A percentile compares a stretch with the other conserved stretches of the same genome.
These are phyloP conservation scores for Hetaerina americana DNA, from an alignment of 1,140 invertebrate species.

Conservation along the genomic window DNA sequence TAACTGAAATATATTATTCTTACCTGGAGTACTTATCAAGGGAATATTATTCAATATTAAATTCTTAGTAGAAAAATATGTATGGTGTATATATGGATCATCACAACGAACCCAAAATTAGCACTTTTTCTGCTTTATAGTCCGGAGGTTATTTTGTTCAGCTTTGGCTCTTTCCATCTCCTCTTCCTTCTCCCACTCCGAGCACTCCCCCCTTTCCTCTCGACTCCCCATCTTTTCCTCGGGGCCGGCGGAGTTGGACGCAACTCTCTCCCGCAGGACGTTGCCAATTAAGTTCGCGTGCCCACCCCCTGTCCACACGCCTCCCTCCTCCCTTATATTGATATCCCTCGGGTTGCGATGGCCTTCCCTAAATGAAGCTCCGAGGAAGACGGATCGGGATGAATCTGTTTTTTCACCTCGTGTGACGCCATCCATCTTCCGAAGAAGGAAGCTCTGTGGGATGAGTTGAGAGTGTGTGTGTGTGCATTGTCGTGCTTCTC, in stretches of 20 bases:
- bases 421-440: not conserved
- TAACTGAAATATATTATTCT: too few species aligned
- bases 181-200: not conserved
- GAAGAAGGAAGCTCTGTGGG: not conserved
- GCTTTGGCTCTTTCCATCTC: not conserved
- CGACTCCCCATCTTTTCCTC: not conserved
- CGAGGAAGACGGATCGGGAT: not conserved
- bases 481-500: not conserved
- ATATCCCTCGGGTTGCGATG: too few species aligned
- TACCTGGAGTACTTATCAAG: too few species aligned
- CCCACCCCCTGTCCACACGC: not conserved
- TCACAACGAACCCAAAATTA: too few species aligned
- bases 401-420: not conserved
- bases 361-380: not conserved
- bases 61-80: too few species aligned
- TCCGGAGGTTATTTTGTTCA: not conserved
- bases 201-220: not conserved
- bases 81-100: too few species aligned
- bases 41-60: too few species aligned
- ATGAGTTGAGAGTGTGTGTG: not conserved
- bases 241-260: not conserved
- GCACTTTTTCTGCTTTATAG: too few species aligned
- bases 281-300: not conserved
- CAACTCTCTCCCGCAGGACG: not conserved
- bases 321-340: too few species aligned